These are phyloP conservation scores for Thera britannica DNA, from an alignment of 2,888 invertebrate genomes.

Conservation along the genomic window DNA sequence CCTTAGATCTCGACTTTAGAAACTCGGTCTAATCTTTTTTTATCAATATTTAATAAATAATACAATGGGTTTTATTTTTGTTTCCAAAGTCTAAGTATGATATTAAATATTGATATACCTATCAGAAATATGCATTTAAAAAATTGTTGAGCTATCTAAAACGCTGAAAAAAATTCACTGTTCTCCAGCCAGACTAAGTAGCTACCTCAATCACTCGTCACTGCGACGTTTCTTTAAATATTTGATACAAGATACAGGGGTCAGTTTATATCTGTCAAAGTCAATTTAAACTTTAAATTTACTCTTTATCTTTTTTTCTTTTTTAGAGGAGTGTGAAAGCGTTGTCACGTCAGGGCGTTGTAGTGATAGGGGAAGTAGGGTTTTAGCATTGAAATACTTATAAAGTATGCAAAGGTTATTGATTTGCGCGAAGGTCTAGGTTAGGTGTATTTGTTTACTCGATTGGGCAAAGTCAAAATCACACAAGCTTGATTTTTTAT, in stretches of 20 bases:
- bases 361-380: slow-evolving; percentile 48
- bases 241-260: slow-evolving; percentile 74
- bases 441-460: slow-evolving; percentile 34
- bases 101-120: too few species aligned
- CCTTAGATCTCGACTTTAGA: too few species aligned
- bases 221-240: slow-evolving; percentile 67
- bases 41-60: too few species aligned
- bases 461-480: neutral
- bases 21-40: too few species aligned
- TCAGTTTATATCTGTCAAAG: slow-evolving; percentile 73
- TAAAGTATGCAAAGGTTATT: slow-evolving; percentile 65
- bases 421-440: slow-evolving; percentile 43
- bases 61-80: too few species aligned
- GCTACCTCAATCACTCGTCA: slow-evolving; percentile 49
- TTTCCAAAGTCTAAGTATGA: too few species aligned
- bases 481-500: too few species aligned
- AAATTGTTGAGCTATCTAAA: too few species aligned
- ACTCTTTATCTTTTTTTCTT: slow-evolving; percentile 68
- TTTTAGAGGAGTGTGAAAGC: slow-evolving; percentile 72
- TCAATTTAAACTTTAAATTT: slow-evolving; percentile 81
- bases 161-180: neutral
- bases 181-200: slow-evolving; percentile 17
- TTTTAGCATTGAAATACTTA: slow-evolving; percentile 73
- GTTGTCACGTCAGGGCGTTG: slow-evolving; percentile 64
- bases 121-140: too few species aligned